phyloP scores from a whole-genome alignment of 2,888 invertebrate species.

The Chironomus riparius region DNA sequence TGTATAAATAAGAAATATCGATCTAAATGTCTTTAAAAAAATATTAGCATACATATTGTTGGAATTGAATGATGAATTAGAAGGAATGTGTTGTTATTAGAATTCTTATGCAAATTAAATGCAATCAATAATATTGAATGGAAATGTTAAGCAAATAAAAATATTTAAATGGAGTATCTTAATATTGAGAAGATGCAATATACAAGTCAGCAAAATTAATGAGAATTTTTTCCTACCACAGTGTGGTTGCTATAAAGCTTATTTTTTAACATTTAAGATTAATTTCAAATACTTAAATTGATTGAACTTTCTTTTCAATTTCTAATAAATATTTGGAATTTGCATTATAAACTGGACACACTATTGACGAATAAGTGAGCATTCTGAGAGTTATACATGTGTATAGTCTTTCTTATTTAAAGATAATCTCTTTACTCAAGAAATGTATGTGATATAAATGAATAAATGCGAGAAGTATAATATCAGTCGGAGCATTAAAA shows the following conservation, averaged over 20 bases:
- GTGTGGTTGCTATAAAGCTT: no score
- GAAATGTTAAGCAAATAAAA: not conserved
- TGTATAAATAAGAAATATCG: not conserved
- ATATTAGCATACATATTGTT: not conserved
- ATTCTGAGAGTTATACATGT: not conserved
- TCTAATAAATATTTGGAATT: no score
- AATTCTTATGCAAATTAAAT: slow-evolving; percentile 1
- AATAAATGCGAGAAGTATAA: not conserved
- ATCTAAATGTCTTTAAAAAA: not conserved
- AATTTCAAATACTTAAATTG: no score
- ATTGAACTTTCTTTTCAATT: no score
- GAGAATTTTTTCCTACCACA: no score
- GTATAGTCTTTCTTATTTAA: not conserved
- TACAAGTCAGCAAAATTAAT: no score
- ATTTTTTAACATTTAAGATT: no score
- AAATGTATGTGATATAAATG: not conserved
- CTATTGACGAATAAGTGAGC: not conserved
- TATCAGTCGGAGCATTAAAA: not conserved
- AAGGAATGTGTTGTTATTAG: not conserved
- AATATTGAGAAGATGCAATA: not conserved
- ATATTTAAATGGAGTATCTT: not conserved
- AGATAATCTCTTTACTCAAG: not conserved
- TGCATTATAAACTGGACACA: not conserved
- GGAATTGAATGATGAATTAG: not conserved
- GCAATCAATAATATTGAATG: not conserved